A percentile compares a stretch with the other conserved stretches of the same genome.
These are phyloP conservation scores for Danio albolineatus DNA, from an alignment of 2,797 vertebrate genomes.

Conservation along the genomic window DNA sequence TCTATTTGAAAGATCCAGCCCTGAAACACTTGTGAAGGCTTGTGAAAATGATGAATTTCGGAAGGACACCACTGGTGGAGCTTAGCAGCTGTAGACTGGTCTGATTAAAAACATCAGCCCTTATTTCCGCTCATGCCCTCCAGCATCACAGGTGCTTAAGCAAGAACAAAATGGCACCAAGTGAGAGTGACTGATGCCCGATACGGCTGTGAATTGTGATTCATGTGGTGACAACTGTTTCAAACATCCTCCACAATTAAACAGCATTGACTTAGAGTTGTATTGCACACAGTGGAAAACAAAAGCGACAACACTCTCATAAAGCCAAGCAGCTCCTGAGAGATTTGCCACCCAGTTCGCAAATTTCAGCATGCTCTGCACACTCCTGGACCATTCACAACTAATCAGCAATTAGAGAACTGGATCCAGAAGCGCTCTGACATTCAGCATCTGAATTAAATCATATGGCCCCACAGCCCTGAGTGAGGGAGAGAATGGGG, in stretches of 20 bases:
- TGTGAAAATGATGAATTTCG: not conserved
- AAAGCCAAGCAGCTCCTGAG: constrained; percentile 6
- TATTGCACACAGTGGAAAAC: constrained; percentile 24
- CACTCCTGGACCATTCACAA: constrained; percentile 40
- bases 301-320: constrained; percentile 11
- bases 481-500: constrained; percentile 35
- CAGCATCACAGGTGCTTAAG: not conserved
- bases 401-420: constrained; percentile 47
- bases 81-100: not conserved
- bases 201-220: constrained; percentile 17
- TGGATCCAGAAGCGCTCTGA: constrained; percentile 31
- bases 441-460: constrained; percentile 50
- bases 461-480: constrained; percentile 14
- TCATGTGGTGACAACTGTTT: not conserved
- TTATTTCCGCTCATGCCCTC: constrained; percentile 4
- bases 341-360: constrained; percentile 16
- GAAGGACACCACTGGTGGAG: not conserved
- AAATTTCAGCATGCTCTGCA: not conserved
- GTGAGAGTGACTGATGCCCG: not conserved
- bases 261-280: not conserved
- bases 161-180: constrained; percentile 2
- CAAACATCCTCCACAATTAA: not conserved
- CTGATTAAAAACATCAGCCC: constrained; percentile 7
- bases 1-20: not conserved
- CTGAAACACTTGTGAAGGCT: not conserved